Evolutionary conservation across 2,797 vertebrate genomes (phyloP).

Genomic region (Sebastiscus tertius): DNA sequence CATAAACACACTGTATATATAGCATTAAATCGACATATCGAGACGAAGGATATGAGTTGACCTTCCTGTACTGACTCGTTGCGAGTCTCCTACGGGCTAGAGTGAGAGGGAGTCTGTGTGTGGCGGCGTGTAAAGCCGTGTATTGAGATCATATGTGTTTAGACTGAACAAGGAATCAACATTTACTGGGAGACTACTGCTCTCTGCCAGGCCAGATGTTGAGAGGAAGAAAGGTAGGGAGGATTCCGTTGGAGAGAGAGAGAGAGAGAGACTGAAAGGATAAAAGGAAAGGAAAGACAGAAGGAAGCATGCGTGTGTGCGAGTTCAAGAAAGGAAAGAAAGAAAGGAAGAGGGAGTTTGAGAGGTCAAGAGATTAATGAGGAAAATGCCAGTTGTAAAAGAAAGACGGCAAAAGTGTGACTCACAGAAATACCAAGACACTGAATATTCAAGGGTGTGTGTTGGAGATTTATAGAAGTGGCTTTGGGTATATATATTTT

Average conservation of each 20-base stretch:
- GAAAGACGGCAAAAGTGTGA: slow-evolving; percentile 51
- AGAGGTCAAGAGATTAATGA: slow-evolving; percentile 53
- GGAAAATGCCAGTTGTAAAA: slow-evolving; percentile 34
- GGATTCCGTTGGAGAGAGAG: not conserved
- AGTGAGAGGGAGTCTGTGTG: not conserved
- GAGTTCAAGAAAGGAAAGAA: slow-evolving; percentile 4
- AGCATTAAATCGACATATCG: slow-evolving; percentile 34
- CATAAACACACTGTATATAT: slow-evolving; percentile 54
- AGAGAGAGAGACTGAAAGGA: not conserved
- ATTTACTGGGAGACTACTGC: slow-evolving; percentile 27
- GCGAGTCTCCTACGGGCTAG: slow-evolving; percentile 8
- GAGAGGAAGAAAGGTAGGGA: not conserved
- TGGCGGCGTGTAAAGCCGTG: slow-evolving; percentile 1
- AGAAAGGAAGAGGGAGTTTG: not conserved
- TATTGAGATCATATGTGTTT: slow-evolving; percentile 66
- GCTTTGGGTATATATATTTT: slow-evolving; percentile 68
- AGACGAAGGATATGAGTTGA: not conserved
- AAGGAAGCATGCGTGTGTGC: not conserved
- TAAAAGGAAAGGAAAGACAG: slow-evolving; percentile 1
- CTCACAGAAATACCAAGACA: slow-evolving; percentile 68
- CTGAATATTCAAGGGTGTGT: slow-evolving; percentile 67
- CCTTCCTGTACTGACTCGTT: not conserved
- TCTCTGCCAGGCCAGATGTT: slow-evolving; percentile 58
- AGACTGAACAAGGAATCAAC: slow-evolving; percentile 52
- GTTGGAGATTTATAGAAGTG: slow-evolving; percentile 63